A percentile compares a stretch with the other conserved stretches of the same genome.
phyloP scores from a whole-genome alignment of 2,888 invertebrate species.

The Drosophila suboccidentalis region DNA sequence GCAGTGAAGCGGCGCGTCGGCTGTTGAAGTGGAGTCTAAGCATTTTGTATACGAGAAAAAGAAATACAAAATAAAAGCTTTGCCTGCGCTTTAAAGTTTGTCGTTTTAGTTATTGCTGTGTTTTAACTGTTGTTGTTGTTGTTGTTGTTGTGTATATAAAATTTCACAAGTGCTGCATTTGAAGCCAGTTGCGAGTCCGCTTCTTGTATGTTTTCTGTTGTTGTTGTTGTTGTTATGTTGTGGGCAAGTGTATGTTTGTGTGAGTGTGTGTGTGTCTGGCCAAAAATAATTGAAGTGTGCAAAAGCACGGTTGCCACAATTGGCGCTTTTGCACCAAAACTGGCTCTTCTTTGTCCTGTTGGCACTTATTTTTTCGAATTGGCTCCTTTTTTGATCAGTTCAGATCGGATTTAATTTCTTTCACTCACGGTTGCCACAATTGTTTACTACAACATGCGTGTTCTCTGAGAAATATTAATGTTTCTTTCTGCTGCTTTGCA shows the following conservation, averaged over 20 bases:
- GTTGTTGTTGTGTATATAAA: conserved; percentile 39
- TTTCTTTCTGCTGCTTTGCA: too few relatives aligned
- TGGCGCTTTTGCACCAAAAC: too few relatives aligned
- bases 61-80: conserved; percentile 47
- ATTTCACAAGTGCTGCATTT: conserved; percentile 70
- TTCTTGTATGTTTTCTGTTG: conserved; percentile 31
- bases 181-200: conserved; percentile 50
- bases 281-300: conserved; percentile 53
- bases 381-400: too few relatives aligned
- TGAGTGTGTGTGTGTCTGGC: conserved; percentile 25
- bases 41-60: conserved; percentile 42
- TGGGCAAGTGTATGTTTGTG: conserved; percentile 9
- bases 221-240: conserved; percentile 26
- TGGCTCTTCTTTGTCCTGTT: too few relatives aligned
- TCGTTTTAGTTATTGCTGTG: conserved; percentile 26
- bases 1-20: conserved; percentile 69
- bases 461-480: too few relatives aligned
- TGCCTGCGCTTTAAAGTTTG: conserved; percentile 62
- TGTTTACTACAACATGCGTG: too few relatives aligned
- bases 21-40: conserved; percentile 70
- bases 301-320: too few relatives aligned
- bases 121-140: conserved; percentile 25
- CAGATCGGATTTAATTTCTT: too few relatives aligned
- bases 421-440: too few relatives aligned
- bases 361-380: too few relatives aligned